These are phyloP conservation scores for Drosophila miranda DNA, from an alignment of 1,140 invertebrate species.

Conservation along the genomic window DNA sequence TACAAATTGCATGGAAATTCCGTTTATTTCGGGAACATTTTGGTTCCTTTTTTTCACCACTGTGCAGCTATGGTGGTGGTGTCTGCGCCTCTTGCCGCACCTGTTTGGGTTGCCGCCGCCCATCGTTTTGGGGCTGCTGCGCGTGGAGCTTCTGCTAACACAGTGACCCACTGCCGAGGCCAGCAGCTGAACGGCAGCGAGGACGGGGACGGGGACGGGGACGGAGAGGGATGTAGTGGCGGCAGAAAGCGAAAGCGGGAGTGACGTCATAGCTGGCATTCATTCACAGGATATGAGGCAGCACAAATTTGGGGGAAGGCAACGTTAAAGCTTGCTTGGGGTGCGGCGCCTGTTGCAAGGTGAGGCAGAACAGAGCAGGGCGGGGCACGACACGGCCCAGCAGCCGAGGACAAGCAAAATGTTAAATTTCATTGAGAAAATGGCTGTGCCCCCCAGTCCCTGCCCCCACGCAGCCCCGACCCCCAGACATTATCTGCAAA, in stretches of 20 bases:
- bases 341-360: constrained; percentile 16
- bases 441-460: constrained; percentile 15
- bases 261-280: constrained; percentile 81
- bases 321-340: too few species aligned
- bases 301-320: neutral
- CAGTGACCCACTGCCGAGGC: constrained; percentile 78
- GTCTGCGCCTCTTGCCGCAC: neutral
- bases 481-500: constrained; percentile 56
- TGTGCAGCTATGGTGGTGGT: constrained; percentile 1
- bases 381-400: too few species aligned
- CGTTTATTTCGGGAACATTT: too few species aligned
- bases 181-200: constrained; percentile 5
- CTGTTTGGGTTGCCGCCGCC: neutral
- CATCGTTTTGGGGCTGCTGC: neutral
- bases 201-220: neutral
- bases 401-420: constrained; percentile 12
- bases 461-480: constrained; percentile 10
- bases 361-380: constrained; percentile 7
- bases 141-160: constrained; percentile 63
- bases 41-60: neutral
- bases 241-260: constrained; percentile 49
- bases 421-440: constrained; percentile 73
- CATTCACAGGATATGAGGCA: constrained; percentile 79
- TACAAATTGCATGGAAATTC: too few species aligned
- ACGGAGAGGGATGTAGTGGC: neutral